Conservation (phyloP, 2,113 vertebrate species). For the Gymnarchus niloticus region DNA sequence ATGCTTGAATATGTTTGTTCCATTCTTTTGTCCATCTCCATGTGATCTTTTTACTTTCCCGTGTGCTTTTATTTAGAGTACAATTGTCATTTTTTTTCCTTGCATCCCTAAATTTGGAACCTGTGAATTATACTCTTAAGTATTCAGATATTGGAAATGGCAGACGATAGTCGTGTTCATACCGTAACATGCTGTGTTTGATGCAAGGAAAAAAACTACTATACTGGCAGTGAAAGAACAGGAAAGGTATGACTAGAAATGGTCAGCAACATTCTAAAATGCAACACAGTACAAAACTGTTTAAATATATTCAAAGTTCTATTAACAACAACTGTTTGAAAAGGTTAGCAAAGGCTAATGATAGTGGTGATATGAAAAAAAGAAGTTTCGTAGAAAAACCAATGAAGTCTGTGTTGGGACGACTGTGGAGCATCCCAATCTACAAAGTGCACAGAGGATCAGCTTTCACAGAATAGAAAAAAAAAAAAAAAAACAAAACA, state of each 20-base stretch:
- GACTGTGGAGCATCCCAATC: background rate
- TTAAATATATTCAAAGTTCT: conserved; percentile 68
- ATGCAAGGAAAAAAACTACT: background rate
- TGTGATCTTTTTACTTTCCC: background rate
- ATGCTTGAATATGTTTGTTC: background rate
- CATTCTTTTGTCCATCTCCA: too few species aligned
- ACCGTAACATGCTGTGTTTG: background rate
- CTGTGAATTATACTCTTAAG: background rate
- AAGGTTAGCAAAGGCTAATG: conserved; percentile 50
- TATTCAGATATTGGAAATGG: background rate
- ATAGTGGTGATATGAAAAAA: conserved; percentile 34
- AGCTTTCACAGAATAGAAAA: background rate
- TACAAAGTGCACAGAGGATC: background rate
- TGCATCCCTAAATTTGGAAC: background rate
- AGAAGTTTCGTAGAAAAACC: background rate
- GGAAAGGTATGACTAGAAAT: conserved; percentile 1
- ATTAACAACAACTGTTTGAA: conserved; percentile 52
- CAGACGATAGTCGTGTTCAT: background rate
- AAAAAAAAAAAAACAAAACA: background rate
- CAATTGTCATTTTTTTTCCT: background rate
- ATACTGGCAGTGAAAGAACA: background rate
- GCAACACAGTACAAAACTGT: conserved; percentile 53
- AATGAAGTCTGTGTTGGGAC: background rate
- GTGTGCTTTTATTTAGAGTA: background rate
- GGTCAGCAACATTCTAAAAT: conserved; percentile 44